Conservation (phyloP, 2,113 vertebrate genomes). For the Willisornis vidua region DNA sequence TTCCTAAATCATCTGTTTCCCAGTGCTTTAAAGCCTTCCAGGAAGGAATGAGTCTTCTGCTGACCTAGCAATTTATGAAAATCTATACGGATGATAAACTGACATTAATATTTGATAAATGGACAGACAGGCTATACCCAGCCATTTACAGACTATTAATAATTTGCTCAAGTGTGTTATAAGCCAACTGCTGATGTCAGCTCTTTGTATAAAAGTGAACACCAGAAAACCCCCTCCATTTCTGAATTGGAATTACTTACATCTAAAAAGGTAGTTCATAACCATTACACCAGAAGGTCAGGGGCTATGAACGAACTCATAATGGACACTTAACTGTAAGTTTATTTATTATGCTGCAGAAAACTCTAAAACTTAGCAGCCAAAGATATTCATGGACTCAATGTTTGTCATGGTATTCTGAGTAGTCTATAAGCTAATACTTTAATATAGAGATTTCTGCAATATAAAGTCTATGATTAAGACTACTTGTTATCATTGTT, state of each 20-base stretch:
- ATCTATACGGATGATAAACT: neutral
- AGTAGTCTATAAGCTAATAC: neutral
- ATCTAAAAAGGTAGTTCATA: neutral
- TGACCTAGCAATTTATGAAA: neutral
- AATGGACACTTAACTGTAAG: neutral
- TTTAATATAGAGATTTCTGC: neutral
- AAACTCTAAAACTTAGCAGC: neutral
- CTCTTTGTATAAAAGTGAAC: neutral
- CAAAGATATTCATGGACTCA: neutral
- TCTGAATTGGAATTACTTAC: neutral
- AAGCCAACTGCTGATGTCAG: neutral
- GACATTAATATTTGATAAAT: conserved; percentile 17
- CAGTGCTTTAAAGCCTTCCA: neutral
- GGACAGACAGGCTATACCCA: neutral
- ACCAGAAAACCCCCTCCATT: neutral
- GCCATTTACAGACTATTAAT: conserved; percentile 1
- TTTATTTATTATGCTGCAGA: neutral
- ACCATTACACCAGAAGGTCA: neutral
- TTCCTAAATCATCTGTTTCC: neutral
- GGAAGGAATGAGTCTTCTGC: neutral
- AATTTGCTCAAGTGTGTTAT: neutral
- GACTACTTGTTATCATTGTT: neutral
- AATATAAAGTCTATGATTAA: neutral
- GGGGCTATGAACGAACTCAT: neutral
- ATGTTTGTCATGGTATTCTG: neutral